Evolutionary conservation across 2,797 vertebrate species (phyloP), one percentile per base, ranked within the genome.

Genomic region (Phyllotis vaccarum): DNA sequence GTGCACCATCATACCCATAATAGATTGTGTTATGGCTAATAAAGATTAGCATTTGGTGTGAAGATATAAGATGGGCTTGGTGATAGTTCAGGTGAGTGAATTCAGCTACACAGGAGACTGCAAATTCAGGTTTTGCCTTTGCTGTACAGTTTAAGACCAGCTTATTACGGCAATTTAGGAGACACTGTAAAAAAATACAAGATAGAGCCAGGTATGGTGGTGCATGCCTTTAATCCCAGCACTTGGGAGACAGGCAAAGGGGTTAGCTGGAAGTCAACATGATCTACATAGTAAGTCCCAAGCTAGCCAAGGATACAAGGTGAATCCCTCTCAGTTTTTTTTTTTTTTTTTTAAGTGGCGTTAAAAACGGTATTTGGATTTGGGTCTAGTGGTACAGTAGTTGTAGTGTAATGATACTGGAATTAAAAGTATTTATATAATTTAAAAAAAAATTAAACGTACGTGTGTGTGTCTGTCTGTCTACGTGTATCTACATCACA

Each of bases 11-110:
- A 52, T 10, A 64, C 62, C 27, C 31, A 68, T 68, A 86, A 43
- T 31, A 66, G 31, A 70, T 89, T 2, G 95, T 83, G 37, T 27
- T 64, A 40, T 72, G 10, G 29, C 6, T 93, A 60, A 62, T n/a
- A 62, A 79, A 92, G 56, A 17, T 86, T 94, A 52, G 34, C 13
- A 29, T 92, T 90, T 93, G 29, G 62, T 85, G n/a, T 80, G 21
- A 29, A 78, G 56, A 88, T 74, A 21, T 62, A 75, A 76, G 31
- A 3, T 10, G 12, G 40, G 12, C 4, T 56, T 75, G 13, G 22
- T 89, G 9, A 22, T 64, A 7, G 22, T 34, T 9, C 21, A 78
- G 56, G 19, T 78, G 34, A 62, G 40, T 76, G 37, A 78, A 78
- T 14, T 76, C 22, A 64, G 58, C 43, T 49, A 49, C 43, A 37